Percentiles rank a stretch among this genome's conserved stretches.
phyloP scores from a whole-genome alignment of 2,888 invertebrate species.

The Drosophila monieri region DNA sequence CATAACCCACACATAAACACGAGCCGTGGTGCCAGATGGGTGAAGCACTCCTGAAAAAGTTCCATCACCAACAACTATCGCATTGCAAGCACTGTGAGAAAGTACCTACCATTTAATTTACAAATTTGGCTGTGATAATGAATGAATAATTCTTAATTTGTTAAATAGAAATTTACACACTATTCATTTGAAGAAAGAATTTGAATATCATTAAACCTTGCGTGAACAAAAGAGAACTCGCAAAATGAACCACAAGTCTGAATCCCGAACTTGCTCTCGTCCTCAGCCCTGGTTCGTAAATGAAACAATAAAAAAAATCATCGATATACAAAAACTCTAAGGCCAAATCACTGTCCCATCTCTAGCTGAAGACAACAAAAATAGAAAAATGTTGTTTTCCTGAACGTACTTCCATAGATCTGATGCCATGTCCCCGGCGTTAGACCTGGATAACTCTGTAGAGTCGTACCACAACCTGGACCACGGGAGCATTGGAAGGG shows the following conservation, averaged over 20 bases:
- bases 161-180: no score
- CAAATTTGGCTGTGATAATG: not conserved
- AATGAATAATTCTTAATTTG: no score
- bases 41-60: not conserved
- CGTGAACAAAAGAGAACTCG: no score
- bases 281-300: no score
- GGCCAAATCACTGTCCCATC: not conserved
- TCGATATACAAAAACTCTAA: no score
- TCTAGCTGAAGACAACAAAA: constrained; percentile 6
- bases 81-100: no score
- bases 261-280: no score
- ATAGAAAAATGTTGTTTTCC: constrained; percentile 6
- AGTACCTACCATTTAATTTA: no score
- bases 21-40: constrained; percentile 3
- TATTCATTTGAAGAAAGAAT: no score
- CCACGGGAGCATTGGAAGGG: constrained; percentile 24
- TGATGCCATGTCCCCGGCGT: constrained; percentile 56
- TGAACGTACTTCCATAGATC: constrained; percentile 9
- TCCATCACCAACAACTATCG: not conserved
- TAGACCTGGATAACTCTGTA: constrained; percentile 56
- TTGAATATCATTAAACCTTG: no score
- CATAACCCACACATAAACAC: constrained; percentile 20
- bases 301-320: no score
- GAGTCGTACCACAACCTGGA: constrained; percentile 58
- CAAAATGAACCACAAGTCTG: no score